phyloP scores from a whole-genome alignment of 2,797 vertebrate genomes.

The Karalla daura region DNA sequence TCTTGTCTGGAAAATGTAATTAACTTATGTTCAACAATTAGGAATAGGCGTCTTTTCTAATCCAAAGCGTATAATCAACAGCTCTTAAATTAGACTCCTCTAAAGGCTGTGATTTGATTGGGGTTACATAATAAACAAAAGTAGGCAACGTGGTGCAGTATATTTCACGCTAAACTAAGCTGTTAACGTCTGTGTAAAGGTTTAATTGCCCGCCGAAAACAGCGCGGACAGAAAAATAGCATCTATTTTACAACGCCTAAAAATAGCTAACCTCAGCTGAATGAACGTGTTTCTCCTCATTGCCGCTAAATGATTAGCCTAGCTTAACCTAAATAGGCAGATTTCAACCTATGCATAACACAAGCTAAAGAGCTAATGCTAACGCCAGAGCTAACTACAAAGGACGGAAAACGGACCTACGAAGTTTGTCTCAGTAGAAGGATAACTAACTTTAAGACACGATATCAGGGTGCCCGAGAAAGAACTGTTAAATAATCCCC shows the following conservation, averaged over 20 bases:
- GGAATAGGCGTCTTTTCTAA: no score
- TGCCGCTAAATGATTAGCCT: conserved; percentile 67
- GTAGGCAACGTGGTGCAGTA: neutral
- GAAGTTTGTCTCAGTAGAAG: neutral
- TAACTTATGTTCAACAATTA: no score
- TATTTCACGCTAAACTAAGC: neutral
- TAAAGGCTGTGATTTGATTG: conserved; percentile 13
- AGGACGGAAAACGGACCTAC: conserved; percentile 2
- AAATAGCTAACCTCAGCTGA: neutral
- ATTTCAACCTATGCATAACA: conserved; percentile 67
- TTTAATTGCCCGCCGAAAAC: neutral
- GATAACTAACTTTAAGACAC: neutral
- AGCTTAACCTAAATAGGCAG: conserved; percentile 72
- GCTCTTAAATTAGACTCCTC: conserved; percentile 1
- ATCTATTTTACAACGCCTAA: neutral
- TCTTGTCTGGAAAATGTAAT: no score
- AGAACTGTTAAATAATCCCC: neutral
- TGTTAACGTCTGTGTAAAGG: neutral
- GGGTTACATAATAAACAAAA: conserved; percentile 59
- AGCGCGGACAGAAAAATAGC: no score
- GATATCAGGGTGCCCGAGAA: neutral
- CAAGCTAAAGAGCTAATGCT: conserved; percentile 48
- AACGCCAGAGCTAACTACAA: conserved; percentile 41
- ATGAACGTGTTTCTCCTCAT: conserved; percentile 17
- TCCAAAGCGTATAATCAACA: no score